Evolutionary conservation across 2,888 invertebrate genomes (phyloP).

Genomic region (Reticulitermes lucifugus): DNA sequence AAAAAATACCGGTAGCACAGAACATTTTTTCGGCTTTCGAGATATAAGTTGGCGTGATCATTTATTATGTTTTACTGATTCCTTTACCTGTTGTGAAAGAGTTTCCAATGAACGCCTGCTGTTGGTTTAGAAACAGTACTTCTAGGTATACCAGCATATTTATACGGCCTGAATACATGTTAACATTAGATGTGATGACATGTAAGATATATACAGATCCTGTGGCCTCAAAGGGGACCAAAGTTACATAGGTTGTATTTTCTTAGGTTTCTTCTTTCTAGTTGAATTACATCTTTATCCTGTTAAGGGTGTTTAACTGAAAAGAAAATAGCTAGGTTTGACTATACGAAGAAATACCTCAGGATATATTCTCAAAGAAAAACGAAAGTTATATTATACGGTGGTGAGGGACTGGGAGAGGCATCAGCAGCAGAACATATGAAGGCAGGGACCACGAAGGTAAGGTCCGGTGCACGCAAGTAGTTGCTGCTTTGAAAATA

Average conservation of each 20-base stretch:
- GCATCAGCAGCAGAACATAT: not conserved
- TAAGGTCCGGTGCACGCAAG: slow-evolving; percentile 3
- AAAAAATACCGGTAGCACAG: not conserved
- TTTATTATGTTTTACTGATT: not conserved
- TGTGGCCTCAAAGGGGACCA: not conserved
- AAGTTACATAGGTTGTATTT: not conserved
- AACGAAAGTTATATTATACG: not conserved
- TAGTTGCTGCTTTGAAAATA: not conserved
- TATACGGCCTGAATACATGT: not conserved
- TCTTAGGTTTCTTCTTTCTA: slow-evolving; percentile 5
- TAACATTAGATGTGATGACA: not conserved
- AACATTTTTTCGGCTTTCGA: not conserved
- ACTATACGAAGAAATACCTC: slow-evolving; percentile 21
- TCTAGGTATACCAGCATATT: slow-evolving; percentile 4
- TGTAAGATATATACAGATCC: not conserved
- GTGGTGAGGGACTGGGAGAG: not conserved
- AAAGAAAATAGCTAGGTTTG: slow-evolving; percentile 33
- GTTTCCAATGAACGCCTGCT: not conserved
- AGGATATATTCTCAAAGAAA: slow-evolving; percentile 14
- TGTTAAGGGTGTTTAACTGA: slow-evolving; percentile 34
- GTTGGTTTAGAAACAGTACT: not conserved
- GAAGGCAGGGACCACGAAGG: slow-evolving; percentile 21
- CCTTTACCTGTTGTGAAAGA: slow-evolving; percentile 11
- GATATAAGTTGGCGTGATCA: not conserved
- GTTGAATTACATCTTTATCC: slow-evolving; percentile 31